phyloP scores from a whole-genome alignment of 2,888 invertebrate genomes.

The Heliconius sara region DNA sequence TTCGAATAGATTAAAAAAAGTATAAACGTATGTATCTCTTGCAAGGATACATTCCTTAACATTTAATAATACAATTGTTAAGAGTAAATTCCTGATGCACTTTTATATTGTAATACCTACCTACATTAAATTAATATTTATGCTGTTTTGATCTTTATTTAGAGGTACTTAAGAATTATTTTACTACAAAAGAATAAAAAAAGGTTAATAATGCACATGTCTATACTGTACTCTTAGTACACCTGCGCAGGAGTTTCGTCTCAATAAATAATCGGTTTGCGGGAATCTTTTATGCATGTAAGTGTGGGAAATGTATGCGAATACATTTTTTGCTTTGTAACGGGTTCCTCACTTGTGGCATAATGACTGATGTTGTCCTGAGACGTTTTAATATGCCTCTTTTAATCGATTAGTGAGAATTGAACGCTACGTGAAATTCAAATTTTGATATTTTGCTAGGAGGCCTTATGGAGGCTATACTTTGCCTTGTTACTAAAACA shows the following conservation, averaged over 20 bases:
- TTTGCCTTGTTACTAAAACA: too few species aligned
- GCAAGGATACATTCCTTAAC: conserved; percentile 60
- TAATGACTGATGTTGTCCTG: conserved; percentile 32
- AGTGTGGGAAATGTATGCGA: conserved; percentile 65
- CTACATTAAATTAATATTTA: background rate
- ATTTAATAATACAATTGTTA: conserved; percentile 65
- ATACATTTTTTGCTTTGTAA: conserved; percentile 50
- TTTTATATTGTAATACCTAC: conserved; percentile 13
- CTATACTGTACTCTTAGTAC: conserved; percentile 49
- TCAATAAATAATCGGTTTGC: conserved; percentile 59
- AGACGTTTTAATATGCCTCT: conserved; percentile 17
- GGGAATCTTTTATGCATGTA: conserved; percentile 60
- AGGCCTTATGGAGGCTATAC: too few species aligned
- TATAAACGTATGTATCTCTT: conserved; percentile 38
- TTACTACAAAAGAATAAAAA: conserved; percentile 12
- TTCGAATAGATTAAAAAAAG: conserved; percentile 1
- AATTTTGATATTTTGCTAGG: too few species aligned
- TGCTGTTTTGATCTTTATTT: conserved; percentile 20
- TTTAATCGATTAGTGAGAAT: background rate
- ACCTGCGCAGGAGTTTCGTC: conserved; percentile 67
- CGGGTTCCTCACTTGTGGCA: conserved; percentile 45
- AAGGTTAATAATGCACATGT: conserved; percentile 19
- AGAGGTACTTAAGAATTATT: background rate
- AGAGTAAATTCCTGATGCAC: conserved; percentile 47
- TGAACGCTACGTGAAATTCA: background rate